Conservation (phyloP, 2,888 invertebrate genomes). For the Leptarthrus brevirostris region DNA sequence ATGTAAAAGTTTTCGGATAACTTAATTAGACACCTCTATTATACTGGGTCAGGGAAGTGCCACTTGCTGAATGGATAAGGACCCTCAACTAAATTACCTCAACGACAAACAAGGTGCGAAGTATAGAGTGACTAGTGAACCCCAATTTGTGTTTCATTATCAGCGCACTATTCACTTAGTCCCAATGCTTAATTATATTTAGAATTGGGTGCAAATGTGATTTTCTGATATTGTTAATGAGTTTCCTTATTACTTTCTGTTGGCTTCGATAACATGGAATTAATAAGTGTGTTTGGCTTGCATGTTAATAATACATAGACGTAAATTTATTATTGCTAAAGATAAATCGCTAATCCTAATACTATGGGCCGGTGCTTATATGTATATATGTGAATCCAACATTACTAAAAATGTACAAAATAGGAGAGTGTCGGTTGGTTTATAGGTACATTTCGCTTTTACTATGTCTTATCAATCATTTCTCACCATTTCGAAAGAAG, state of each 20-base stretch:
- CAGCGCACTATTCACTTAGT: slow-evolving; percentile 38
- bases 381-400: too few species aligned
- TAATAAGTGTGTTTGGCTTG: too few species aligned
- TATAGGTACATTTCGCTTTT: too few species aligned
- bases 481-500: too few species aligned
- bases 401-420: too few species aligned
- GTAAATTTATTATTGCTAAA: too few species aligned
- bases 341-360: too few species aligned
- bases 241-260: background rate
- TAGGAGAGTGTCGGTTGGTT: too few species aligned
- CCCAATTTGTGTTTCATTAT: slow-evolving; percentile 42
- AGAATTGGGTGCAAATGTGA: slow-evolving; percentile 41
- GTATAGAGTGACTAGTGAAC: slow-evolving; percentile 18
- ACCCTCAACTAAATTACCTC: slow-evolving; percentile 8
- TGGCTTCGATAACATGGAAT: too few species aligned
- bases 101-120: slow-evolving; percentile 37
- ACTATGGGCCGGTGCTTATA: too few species aligned
- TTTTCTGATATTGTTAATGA: slow-evolving; percentile 24
- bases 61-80: slow-evolving; percentile 12
- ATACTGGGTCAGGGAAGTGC: slow-evolving; percentile 15
- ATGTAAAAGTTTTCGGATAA: slow-evolving; percentile 41
- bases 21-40: slow-evolving; percentile 42
- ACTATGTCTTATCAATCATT: too few species aligned
- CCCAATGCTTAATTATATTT: slow-evolving; percentile 27
- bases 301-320: too few species aligned